A percentile compares a stretch with the other conserved stretches of the same genome.
Conservation (phyloP, 2,797 vertebrate species). For the Poeciliopsis paucimaculata region DNA sequence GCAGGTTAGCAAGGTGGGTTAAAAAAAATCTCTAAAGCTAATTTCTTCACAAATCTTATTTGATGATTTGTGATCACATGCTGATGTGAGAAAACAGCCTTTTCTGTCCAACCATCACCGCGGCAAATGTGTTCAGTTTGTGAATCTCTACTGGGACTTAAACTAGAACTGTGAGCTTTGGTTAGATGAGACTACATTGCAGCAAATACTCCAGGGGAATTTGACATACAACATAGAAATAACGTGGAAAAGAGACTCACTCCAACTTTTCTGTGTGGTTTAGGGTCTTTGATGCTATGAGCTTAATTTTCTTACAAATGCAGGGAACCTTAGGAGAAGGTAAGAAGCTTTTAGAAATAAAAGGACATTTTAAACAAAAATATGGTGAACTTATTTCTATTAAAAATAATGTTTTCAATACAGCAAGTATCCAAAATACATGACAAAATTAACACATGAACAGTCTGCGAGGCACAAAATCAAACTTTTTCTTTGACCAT, state of each 20-base stretch:
- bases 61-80: neutral
- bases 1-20: neutral
- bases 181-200: neutral
- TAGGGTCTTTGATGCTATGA: neutral
- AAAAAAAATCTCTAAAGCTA: neutral
- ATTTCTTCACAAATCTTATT: neutral
- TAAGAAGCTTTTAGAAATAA: neutral
- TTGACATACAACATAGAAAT: neutral
- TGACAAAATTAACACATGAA: neutral
- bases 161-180: neutral
- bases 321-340: neutral
- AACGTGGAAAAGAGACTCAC: neutral
- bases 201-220: neutral
- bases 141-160: neutral
- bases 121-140: neutral
- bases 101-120: neutral
- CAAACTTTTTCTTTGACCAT: neutral
- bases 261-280: neutral
- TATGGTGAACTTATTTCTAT: neutral
- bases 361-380: neutral
- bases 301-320: neutral
- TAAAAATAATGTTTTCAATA: neutral
- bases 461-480: neutral
- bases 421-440: neutral
- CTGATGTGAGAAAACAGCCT: neutral